Percentiles rank a stretch among this genome's conserved stretches.
These are phyloP conservation scores for Lordiphosa mommai DNA, from an alignment of 1,140 invertebrate genomes.

Conservation along the genomic window DNA sequence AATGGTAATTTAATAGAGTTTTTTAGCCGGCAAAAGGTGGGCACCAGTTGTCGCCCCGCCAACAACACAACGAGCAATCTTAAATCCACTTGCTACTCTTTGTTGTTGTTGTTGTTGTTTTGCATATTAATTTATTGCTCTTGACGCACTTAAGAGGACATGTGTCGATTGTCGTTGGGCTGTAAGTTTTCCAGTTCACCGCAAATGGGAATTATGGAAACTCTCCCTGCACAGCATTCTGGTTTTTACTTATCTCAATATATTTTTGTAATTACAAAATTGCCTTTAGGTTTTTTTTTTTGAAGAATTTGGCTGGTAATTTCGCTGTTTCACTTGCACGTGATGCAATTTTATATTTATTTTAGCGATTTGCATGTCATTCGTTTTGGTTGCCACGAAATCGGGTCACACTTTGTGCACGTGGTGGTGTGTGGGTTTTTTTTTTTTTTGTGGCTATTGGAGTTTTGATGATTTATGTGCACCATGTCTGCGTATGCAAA, in stretches of 20 bases:
- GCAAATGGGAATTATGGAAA: constrained; percentile 20
- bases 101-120: neutral
- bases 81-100: constrained; percentile 7
- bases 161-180: constrained; percentile 25
- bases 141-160: constrained; percentile 27
- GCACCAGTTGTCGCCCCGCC: neutral
- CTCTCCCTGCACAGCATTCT: constrained; percentile 4
- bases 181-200: constrained; percentile 15
- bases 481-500: constrained; percentile 38
- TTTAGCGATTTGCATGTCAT: constrained; percentile 10
- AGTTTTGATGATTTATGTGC: constrained; percentile 49
- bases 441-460: constrained; percentile 24
- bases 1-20: constrained; percentile 37
- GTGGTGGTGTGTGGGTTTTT: constrained; percentile 36
- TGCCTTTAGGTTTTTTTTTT: constrained; percentile 19
- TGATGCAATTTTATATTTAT: constrained; percentile 46
- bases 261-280: constrained; percentile 39
- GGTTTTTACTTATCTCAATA: neutral
- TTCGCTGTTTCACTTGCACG: constrained; percentile 21
- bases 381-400: constrained; percentile 28
- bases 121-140: constrained; percentile 36
- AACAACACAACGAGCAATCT: neutral
- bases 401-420: constrained; percentile 58
- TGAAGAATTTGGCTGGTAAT: constrained; percentile 18
- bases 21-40: constrained; percentile 17